phyloP scores from a whole-genome alignment of 2,797 vertebrate genomes.

The Rhyacichthys aspro region DNA sequence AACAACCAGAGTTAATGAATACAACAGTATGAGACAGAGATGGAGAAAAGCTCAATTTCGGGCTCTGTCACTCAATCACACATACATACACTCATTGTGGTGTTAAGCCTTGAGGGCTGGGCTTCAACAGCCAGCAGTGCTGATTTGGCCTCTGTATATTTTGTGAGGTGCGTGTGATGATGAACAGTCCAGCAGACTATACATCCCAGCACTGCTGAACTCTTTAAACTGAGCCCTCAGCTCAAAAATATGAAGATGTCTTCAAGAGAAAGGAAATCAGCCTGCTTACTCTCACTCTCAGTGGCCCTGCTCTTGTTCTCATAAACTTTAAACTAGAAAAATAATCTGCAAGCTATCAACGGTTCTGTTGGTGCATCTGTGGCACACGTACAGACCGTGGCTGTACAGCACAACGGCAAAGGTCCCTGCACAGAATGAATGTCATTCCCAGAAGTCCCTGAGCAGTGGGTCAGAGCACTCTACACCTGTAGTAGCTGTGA shows the following conservation, averaged over 20 bases:
- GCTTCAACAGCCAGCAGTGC: constrained; percentile 29
- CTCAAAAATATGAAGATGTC: constrained; percentile 52
- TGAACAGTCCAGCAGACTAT: constrained; percentile 65
- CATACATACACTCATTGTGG: constrained; percentile 12
- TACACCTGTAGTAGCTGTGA: constrained; percentile 61
- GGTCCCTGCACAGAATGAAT: constrained; percentile 2
- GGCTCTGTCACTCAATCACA: constrained; percentile 26
- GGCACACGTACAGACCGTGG: background rate
- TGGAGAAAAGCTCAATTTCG: constrained; percentile 31
- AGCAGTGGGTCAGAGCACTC: no score
- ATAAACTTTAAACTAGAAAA: constrained; percentile 46
- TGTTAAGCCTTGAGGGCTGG: constrained; percentile 41
- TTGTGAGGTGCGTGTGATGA: constrained; percentile 78
- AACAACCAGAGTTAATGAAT: constrained; percentile 33
- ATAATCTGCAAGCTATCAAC: constrained; percentile 40
- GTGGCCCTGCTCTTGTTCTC: constrained; percentile 14
- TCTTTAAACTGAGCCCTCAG: constrained; percentile 38
- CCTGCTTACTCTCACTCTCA: constrained; percentile 45
- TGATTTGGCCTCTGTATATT: constrained; percentile 55
- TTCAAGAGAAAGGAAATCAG: constrained; percentile 21
- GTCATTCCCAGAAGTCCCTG: constrained; percentile 36
- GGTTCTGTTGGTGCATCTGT: constrained; percentile 31
- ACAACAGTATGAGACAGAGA: constrained; percentile 5
- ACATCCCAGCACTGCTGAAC: constrained; percentile 30
- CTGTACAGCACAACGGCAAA: no score